phyloP scores from a whole-genome alignment of 1,140 invertebrate species.

The Brachionus paranguensis region DNA sequence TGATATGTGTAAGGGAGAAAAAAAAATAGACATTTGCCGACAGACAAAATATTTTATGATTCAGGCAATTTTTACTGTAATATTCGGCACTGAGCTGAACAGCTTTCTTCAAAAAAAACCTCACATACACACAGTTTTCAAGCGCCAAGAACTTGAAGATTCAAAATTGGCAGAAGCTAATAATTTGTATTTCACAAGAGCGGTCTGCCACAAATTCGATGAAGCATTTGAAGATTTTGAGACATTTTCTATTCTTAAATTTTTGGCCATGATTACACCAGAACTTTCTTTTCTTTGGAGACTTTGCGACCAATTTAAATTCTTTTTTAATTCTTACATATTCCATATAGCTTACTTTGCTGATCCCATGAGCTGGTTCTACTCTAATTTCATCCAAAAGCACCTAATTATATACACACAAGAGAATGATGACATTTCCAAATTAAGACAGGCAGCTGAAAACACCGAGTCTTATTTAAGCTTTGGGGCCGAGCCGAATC shows the following conservation, averaged over 20 bases:
- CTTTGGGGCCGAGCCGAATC: background rate
- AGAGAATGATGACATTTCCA: background rate
- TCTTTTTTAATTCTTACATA: background rate
- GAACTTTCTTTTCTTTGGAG: background rate
- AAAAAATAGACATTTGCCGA: background rate
- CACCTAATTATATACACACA: slow-evolving; percentile 11
- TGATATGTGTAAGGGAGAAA: background rate
- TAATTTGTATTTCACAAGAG: background rate
- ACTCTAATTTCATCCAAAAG: slow-evolving; percentile 17
- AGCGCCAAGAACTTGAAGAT: background rate
- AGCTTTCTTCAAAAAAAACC: background rate
- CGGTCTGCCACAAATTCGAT: background rate
- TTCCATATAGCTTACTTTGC: background rate
- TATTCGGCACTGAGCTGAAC: slow-evolving; percentile 19
- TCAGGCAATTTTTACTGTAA: slow-evolving; percentile 3
- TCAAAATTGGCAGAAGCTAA: background rate
- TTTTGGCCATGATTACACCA: background rate
- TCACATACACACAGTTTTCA: background rate
- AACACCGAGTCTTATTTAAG: background rate
- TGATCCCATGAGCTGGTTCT: slow-evolving; percentile 27
- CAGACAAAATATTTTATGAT: slow-evolving; percentile 15
- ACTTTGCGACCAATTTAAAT: background rate
- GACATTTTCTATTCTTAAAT: slow-evolving; percentile 1
- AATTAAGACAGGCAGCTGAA: background rate
- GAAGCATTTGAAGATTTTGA: slow-evolving; percentile 7